Evolutionary conservation across 2,113 vertebrate species (phyloP), one percentile per base, ranked within the genome.

Genomic region (Heterotilapia buettikoferi): DNA sequence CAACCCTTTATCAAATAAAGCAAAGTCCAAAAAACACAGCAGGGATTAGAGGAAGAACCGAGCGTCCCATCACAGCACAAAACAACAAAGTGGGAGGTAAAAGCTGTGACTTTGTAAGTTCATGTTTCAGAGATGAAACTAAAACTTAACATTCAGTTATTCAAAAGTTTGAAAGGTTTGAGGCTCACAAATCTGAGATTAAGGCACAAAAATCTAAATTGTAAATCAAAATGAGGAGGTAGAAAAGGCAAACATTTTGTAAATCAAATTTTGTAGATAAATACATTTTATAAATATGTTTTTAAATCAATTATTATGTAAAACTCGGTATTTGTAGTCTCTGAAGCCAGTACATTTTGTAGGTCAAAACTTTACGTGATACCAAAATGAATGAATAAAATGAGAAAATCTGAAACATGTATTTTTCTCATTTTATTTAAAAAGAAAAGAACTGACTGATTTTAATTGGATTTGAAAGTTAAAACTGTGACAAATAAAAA

Each of bases 231-330:
- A 63, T 11, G 31, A 36, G 6, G 59, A 33, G 59, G 31, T 19
- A 36, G 18, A 63, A 63, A 63, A 0, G 0, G 9, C 9, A 19
- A 63, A 36, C 6, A 5, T 1, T 63, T n/a, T 61, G 29, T 61
- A 61, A 33, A 61, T 61, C 57, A 33, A 19, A 61, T 61, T 61
- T 3, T 2, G 59, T 63, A 63, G 59, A 63, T 36, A 33, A 63
- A 63, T n/a, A 36, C 31, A 38, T 38, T 36, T 38, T 66, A n/a
- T 38, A 38, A 66, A 21, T 66, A n/a, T 38, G 6, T 38, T 66
- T 66, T 38, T 1, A 21, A 68, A 68, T 40, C 0, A 40, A 5
- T 2, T 68, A 38, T 68, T 40, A 40, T 7, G 6, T 21, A 68
- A 68, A 21, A 68, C 19, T 66, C 6, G 3, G 3, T 66, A 66